Percentiles rank a stretch among this genome's conserved stretches.
Evolutionary conservation across 2,888 invertebrate species (phyloP).

Genomic region (Campaea margaritaria): DNA sequence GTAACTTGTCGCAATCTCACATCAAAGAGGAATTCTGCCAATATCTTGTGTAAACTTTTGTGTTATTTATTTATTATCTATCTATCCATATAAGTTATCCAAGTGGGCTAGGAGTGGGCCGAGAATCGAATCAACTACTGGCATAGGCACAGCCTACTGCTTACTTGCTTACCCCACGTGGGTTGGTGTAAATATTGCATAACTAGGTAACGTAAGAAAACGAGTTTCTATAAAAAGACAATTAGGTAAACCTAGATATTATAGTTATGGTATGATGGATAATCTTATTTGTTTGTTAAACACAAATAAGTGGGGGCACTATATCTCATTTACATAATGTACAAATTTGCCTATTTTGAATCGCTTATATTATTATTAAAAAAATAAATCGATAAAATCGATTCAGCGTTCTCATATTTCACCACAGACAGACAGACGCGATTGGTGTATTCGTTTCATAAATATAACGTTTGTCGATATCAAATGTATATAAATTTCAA

Average conservation of each 20-base stretch:
- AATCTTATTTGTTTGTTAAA: slow-evolving; percentile 5
- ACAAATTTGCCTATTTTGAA: too few species aligned
- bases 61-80: slow-evolving; percentile 49
- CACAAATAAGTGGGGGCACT: too few species aligned
- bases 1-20: slow-evolving; percentile 8
- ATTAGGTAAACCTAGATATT: slow-evolving; percentile 21
- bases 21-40: slow-evolving; percentile 23
- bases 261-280: slow-evolving; percentile 9
- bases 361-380: too few species aligned
- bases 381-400: too few species aligned
- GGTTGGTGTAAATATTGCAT: slow-evolving; percentile 67
- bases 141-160: slow-evolving; percentile 3
- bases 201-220: slow-evolving; percentile 50
- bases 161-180: slow-evolving; percentile 45
- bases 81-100: slow-evolving; percentile 55
- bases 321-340: too few species aligned
- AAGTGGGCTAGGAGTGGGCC: slow-evolving; percentile 65
- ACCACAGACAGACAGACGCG: too few species aligned
- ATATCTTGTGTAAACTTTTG: slow-evolving; percentile 46
- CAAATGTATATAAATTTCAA: background rate
- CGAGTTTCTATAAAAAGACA: slow-evolving; percentile 36
- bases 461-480: background rate
- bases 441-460: too few species aligned
- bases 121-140: slow-evolving; percentile 57
- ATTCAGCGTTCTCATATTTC: too few species aligned